Evolutionary conservation across 2,888 invertebrate species (phyloP).

Genomic region (Lasioglossum lativentre): DNA sequence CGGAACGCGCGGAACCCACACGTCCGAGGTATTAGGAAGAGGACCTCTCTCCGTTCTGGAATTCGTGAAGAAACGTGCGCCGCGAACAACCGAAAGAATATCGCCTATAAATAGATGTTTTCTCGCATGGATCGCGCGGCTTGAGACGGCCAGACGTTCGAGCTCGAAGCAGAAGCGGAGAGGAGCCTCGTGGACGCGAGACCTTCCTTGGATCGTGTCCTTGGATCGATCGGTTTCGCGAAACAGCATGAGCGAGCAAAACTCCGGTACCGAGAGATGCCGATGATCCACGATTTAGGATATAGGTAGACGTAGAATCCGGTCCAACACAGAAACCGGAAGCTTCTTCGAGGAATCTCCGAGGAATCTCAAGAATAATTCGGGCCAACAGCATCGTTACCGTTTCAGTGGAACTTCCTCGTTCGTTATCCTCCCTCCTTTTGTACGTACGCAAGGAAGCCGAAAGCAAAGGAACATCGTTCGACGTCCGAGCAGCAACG

Average conservation of each 20-base stretch:
- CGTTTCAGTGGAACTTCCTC: conserved; percentile 20
- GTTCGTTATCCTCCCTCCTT: conserved; percentile 31
- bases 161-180: neutral
- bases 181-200: conserved; percentile 37
- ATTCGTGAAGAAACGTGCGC: conserved; percentile 50
- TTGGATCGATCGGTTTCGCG: conserved; percentile 46
- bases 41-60: conserved; percentile 43
- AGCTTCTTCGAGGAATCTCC: conserved; percentile 1
- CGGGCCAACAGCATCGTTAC: neutral
- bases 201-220: conserved; percentile 51
- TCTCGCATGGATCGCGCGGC: conserved; percentile 57
- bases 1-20: neutral
- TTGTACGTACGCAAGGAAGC: conserved; percentile 41
- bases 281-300: conserved; percentile 20
- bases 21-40: neutral
- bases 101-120: conserved; percentile 67
- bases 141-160: conserved; percentile 47
- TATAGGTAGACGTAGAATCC: conserved; percentile 50
- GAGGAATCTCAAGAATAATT: neutral
- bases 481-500: conserved; percentile 61
- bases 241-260: conserved; percentile 21
- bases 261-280: neutral
- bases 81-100: conserved; percentile 19
- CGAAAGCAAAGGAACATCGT: conserved; percentile 13
- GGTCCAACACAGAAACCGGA: conserved; percentile 51